Percentiles rank a stretch among this genome's conserved stretches.
Evolutionary conservation across 2,113 vertebrate species (phyloP).

Genomic region (Leptobrachium leishanense): DNA sequence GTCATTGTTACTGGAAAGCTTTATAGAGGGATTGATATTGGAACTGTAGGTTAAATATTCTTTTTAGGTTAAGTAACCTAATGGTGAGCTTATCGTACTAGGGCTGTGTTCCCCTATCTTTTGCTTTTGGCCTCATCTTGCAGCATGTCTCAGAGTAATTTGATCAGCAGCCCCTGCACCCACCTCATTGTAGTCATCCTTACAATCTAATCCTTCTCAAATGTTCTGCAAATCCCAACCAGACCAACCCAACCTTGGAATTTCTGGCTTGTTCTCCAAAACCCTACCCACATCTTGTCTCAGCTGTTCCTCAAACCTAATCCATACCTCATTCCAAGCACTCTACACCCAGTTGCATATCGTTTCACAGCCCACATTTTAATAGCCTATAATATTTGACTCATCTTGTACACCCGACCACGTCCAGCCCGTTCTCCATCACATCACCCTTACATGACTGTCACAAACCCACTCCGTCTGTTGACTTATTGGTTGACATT

Average conservation of each 20-base stretch:
- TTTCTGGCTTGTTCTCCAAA: no score
- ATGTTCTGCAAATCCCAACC: constrained; percentile 1
- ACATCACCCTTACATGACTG: not conserved
- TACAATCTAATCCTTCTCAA: not conserved
- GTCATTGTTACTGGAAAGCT: not conserved
- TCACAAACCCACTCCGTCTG: not conserved
- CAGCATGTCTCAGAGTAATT: constrained; percentile 34
- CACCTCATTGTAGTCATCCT: not conserved
- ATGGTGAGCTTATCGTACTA: not conserved
- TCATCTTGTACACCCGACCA: not conserved
- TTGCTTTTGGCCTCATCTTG: constrained; percentile 30
- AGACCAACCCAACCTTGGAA: not conserved
- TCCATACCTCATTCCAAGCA: constrained; percentile 2
- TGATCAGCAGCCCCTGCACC: constrained; percentile 24
- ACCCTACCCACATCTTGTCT: no score
- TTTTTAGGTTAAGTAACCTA: not conserved
- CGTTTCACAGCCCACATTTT: constrained; percentile 8
- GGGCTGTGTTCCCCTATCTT: not conserved
- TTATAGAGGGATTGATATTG: not conserved
- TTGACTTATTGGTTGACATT: not conserved
- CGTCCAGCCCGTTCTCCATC: not conserved
- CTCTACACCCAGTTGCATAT: not conserved
- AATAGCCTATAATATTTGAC: not conserved
- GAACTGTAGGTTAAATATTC: not conserved
- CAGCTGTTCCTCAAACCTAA: not conserved